Conservation (phyloP, 2,113 vertebrate genomes). For the Cygnus buccinator region DNA sequence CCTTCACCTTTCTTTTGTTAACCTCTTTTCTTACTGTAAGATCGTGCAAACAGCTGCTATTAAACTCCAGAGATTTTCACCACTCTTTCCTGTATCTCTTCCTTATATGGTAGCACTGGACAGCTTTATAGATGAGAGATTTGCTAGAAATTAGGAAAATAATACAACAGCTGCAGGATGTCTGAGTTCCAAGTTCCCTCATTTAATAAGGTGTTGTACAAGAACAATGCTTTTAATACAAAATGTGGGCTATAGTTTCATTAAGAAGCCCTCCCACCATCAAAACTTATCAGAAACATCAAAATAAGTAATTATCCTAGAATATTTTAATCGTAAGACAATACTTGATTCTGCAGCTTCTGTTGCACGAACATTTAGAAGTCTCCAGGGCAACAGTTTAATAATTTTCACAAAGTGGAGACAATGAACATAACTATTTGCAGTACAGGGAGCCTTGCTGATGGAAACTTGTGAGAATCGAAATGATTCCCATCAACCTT, state of each 20-base stretch:
- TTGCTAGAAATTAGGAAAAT: neutral
- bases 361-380: neutral
- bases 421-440: neutral
- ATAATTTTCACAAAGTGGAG: neutral
- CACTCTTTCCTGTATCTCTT: neutral
- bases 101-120: neutral
- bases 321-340: neutral
- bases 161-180: neutral
- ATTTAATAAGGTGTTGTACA: neutral
- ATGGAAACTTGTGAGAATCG: neutral
- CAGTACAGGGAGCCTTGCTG: neutral
- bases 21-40: neutral
- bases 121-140: neutral
- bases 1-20: neutral
- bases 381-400: neutral
- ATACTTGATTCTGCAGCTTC: neutral
- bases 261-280: neutral
- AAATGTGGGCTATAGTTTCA: neutral
- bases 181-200: neutral
- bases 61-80: neutral
- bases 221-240: neutral
- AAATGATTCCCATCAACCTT: neutral
- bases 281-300: neutral
- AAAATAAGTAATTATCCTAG: neutral
- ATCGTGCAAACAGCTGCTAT: neutral